A percentile compares a stretch with the other conserved stretches of the same genome.
Evolutionary conservation across 37 sponge, comb jelly and placozoan genomes (phyloP).

Genomic region (Chondrosia reniformis): DNA sequence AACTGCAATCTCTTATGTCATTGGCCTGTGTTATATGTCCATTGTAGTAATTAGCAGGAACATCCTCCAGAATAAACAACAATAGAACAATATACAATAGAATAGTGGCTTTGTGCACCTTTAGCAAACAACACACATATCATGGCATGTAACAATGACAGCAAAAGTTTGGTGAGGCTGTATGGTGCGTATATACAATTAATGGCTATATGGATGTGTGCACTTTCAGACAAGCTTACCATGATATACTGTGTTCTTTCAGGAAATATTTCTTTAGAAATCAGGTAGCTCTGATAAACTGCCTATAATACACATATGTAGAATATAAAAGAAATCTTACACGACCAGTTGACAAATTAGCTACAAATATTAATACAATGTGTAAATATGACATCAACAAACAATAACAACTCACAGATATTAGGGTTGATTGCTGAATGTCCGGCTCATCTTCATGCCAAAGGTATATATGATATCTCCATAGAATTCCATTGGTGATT

Average conservation of each 20-base stretch:
- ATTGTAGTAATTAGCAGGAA: no score
- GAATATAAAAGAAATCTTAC: neutral
- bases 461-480: conserved; percentile 6
- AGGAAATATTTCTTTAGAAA: conserved; percentile 6
- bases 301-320: neutral
- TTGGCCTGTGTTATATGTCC: neutral
- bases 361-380: neutral
- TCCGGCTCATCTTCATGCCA: neutral
- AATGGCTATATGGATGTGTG: no score
- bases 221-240: no score
- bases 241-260: conserved; percentile 1
- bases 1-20: neutral
- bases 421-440: neutral
- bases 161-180: no score
- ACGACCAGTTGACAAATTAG: neutral
- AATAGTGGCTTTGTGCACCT: no score
- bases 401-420: neutral
- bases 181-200: no score
- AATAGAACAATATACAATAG: no score
- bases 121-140: no score
- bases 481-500: neutral
- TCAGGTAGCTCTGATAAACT: neutral
- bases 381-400: neutral
- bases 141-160: no score
- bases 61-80: no score